Evolutionary conservation across 2,113 vertebrate genomes (phyloP), one percentile per base, ranked within the genome.

Genomic region (Centropristis striata): DNA sequence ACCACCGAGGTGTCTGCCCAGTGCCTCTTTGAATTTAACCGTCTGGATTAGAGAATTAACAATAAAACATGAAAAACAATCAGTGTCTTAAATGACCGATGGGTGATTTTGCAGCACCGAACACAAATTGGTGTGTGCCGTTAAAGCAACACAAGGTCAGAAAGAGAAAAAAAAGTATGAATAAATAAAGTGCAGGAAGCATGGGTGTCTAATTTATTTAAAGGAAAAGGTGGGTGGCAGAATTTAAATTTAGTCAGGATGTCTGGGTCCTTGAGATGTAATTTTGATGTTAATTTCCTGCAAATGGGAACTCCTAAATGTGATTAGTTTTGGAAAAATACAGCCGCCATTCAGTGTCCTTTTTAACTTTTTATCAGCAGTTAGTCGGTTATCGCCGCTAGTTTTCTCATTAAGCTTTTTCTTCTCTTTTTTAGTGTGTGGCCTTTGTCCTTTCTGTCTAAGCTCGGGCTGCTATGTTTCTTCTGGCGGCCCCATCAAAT

Each of bases 191-290:
- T 58, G 58, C 49, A 83, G 55, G 53, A 51, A 70, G 67, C 65
- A 67, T 4, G 15, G 39, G n/a, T 49, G 64, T 13, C 61, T 87
- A 63, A 88, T 85, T 90, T 83, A 86, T 91, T 88, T 84, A 80
- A 84, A 86, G 81, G 74, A 57, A 75, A 75, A 85, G 80, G 74
- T 69, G 57, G 60, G 58, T 67, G 36, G 67, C 21, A 69, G 66
- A 77, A 66, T 81, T 82, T 54, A 82, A 67, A 87, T 66, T 58
- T 54, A 61, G 66, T 74, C 50, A 44, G 20, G n/a, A 44, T 74
- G 57, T 84, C 77, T 55, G 39, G 47, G 47, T 86, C 36, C 61
- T 59, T 59, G 12, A 74, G 73, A 87, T 69, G 72, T 63, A 61
- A 84, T 86, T 85, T 51, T 82, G 67, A 81, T 73, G 59, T 75